Percentiles rank a stretch among this genome's conserved stretches.
Conservation (phyloP, 2,797 vertebrate genomes). For the Telmatherina bonti region DNA sequence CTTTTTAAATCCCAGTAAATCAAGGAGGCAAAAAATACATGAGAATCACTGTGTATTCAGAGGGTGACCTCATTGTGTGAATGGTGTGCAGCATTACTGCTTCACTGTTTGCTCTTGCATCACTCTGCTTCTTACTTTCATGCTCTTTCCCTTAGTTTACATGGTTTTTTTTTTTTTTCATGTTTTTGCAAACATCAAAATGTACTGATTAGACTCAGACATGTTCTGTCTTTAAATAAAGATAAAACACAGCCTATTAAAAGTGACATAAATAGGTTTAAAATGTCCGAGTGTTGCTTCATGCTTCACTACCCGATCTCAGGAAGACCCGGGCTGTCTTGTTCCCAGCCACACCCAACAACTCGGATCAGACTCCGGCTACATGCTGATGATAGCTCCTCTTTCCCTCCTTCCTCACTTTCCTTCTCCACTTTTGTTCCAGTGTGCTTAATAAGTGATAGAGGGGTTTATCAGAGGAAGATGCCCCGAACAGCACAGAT, state of each 20-base stretch:
- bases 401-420: constrained; percentile 9
- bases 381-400: constrained; percentile 44
- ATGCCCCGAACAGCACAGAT: constrained; percentile 64
- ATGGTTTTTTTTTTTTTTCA: neutral
- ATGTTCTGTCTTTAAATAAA: neutral
- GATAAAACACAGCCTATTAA: neutral
- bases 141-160: constrained; percentile 5
- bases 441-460: constrained; percentile 75
- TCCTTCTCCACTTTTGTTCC: constrained; percentile 63
- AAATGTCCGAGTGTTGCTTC: constrained; percentile 18
- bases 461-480: constrained; percentile 68
- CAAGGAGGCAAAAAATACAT: neutral
- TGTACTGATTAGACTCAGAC: neutral
- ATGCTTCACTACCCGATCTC: constrained; percentile 18
- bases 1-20: constrained; percentile 33
- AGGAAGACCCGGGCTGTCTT: constrained; percentile 2
- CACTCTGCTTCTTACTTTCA: constrained; percentile 41
- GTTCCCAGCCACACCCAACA: constrained; percentile 53
- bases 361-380: constrained; percentile 28
- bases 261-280: neutral
- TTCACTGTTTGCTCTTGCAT: constrained; percentile 61
- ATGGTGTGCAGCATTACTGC: constrained; percentile 52
- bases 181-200: constrained; percentile 14
- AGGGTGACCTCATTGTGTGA: constrained; percentile 50
- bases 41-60: neutral